Base-by-base conservation (phyloP, 2,888 invertebrate genomes). In the Philereme vetulata region DNA sequence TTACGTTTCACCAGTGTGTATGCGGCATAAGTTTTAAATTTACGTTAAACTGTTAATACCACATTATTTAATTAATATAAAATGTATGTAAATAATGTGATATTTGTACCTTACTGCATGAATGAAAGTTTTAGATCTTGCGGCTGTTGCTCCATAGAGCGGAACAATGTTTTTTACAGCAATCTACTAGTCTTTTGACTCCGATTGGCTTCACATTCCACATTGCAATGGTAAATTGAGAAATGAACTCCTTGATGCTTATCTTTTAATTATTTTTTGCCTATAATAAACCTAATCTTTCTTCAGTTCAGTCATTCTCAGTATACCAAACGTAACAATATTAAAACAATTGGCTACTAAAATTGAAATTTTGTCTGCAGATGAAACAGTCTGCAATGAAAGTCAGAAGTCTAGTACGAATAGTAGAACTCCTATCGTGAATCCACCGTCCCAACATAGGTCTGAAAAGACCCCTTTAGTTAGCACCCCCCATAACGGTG, bases 311-410 rank as follows among this genome's bases (percentile, higher is more conserved):
- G 10, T 53, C 4, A 50, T 52, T 60, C 64, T 71, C 72, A 65
- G 66, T 71, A 68, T 71, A 72, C 71, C 71, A 71, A 4, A 71
- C 56, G 64, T 61, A 40, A 42, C 8, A 21, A 46, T 40, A 5
- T 9, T 40, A 53, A 60, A 68, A 60, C 8, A 51, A 75, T 73
- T 76, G 71, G 72, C 66, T 56, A 64, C 66, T 74, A 71, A 76
- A 74, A 62, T 56, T 67, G 61, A 65, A 66, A 71, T 84, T 88
- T 90, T 86, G 75, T 89, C 82, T 81, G 84, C 91, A 91, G 91
- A 91, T 90, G 90, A 90, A 75, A 86, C 75, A 70, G 85, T 89
- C 82, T 87, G 88, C 86, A 88, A 78, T 72, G 91, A 90, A 80
- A 88, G 76, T 78, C 90, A 79, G 83, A 91, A 86, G 85, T 84